Conservation (phyloP, 2,797 vertebrate species). For the Acestrorhynchus altus region DNA sequence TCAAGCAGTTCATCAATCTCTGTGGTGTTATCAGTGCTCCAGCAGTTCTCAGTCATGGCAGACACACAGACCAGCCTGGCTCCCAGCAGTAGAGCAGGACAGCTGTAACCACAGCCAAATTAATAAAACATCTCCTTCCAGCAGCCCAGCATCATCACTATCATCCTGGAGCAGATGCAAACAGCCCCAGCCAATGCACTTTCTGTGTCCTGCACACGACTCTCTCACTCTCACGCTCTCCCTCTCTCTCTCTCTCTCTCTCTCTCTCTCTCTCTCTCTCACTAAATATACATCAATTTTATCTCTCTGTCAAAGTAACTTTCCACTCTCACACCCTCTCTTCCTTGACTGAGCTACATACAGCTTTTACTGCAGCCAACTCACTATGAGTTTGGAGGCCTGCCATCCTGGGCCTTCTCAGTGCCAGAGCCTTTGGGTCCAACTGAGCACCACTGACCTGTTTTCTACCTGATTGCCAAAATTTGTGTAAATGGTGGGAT, state of each 20-base stretch:
- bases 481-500: slow-evolving; percentile 41
- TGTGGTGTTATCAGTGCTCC: slow-evolving; percentile 31
- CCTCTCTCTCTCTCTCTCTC: background rate
- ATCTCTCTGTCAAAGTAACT: background rate
- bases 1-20: slow-evolving; percentile 36
- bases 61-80: slow-evolving; percentile 32
- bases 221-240: background rate
- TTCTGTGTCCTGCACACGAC: background rate
- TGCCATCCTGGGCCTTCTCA: slow-evolving; percentile 30
- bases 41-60: slow-evolving; percentile 37
- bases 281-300: background rate
- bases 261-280: background rate
- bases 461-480: slow-evolving; percentile 52
- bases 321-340: background rate
- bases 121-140: slow-evolving; percentile 52
- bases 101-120: slow-evolving; percentile 33
- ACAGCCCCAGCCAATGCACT: background rate
- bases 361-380: slow-evolving; percentile 12
- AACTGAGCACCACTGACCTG: slow-evolving; percentile 36
- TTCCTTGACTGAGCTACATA: background rate
- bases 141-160: slow-evolving; percentile 26
- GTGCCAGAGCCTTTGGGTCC: slow-evolving; percentile 45
- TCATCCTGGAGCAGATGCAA: slow-evolving; percentile 7
- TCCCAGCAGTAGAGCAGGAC: slow-evolving; percentile 39
- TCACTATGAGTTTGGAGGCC: slow-evolving; percentile 34